These are phyloP conservation scores for Prunella himalayana DNA, from an alignment of 2,113 vertebrate species.

Conservation along the genomic window DNA sequence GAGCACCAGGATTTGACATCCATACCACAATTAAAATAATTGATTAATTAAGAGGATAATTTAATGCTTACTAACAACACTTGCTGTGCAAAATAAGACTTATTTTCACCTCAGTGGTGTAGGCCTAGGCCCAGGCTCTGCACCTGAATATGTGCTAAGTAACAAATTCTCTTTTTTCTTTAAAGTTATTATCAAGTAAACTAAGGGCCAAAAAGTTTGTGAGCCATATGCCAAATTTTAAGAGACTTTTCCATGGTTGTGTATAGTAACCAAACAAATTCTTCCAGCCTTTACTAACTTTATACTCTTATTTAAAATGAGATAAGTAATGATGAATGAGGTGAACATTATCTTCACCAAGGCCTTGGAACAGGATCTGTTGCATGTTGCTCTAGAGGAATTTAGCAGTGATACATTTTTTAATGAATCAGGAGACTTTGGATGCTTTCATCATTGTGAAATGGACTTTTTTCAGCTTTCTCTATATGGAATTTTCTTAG, in stretches of 20 bases:
- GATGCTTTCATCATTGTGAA: background rate
- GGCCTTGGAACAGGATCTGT: background rate
- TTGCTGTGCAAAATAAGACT: background rate
- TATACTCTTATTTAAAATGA: background rate
- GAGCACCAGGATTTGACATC: background rate
- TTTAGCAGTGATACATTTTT: background rate
- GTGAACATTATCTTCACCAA: background rate
- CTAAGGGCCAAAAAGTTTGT: background rate
- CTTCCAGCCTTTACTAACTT: background rate
- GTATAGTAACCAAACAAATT: background rate
- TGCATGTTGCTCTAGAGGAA: background rate
- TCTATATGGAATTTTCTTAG: background rate
- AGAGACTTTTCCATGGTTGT: background rate
- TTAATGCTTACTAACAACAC: background rate
- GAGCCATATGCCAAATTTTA: background rate
- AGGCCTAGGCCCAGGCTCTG: background rate
- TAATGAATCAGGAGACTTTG: background rate
- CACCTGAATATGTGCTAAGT: background rate
- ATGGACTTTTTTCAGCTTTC: background rate
- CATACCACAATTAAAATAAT: background rate
- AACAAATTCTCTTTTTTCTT: background rate
- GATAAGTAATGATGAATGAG: background rate
- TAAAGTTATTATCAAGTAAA: background rate
- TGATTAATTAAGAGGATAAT: constrained; percentile 1
- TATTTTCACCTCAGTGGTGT: background rate